These are phyloP conservation scores for Mormyrops boulengeri DNA, from an alignment of 2,797 vertebrate species.

Conservation along the genomic window DNA sequence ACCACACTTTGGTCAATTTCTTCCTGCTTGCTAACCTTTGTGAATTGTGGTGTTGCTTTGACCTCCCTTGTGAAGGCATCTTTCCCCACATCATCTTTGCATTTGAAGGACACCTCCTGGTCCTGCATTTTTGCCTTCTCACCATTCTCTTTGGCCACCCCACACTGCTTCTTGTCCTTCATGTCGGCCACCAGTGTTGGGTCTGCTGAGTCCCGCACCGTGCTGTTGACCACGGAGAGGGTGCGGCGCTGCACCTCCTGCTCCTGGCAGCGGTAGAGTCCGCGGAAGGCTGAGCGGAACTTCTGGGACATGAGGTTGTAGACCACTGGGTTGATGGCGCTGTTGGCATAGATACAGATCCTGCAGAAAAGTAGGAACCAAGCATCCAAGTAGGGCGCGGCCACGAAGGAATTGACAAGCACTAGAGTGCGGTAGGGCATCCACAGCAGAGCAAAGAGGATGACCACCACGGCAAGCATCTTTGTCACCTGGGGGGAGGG, in stretches of 20 bases:
- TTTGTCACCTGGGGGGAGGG: constrained; percentile 61
- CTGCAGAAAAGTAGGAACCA: constrained; percentile 74
- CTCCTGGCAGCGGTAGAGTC: constrained; percentile 61
- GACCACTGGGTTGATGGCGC: constrained; percentile 71
- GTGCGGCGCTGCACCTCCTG: constrained; percentile 40
- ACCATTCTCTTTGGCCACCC: neutral
- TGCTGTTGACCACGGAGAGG: constrained; percentile 45
- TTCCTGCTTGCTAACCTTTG: neutral
- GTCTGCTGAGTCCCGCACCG: constrained; percentile 37
- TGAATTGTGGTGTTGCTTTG: neutral
- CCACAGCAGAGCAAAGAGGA: constrained; percentile 71
- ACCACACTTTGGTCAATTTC: constrained; percentile 14
- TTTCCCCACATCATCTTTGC: neutral
- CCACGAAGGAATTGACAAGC: constrained; percentile 70
- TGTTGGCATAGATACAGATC: constrained; percentile 71
- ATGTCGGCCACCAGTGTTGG: constrained; percentile 34
- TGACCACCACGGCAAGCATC: constrained; percentile 69
- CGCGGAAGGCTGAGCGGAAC: constrained; percentile 64
- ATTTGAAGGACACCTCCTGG: neutral
- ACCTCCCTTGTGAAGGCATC: neutral
- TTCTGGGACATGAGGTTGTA: constrained; percentile 78
- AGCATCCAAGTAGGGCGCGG: constrained; percentile 60
- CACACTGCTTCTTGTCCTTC: constrained; percentile 31
- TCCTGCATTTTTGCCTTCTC: neutral
- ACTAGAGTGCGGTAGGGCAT: constrained; percentile 71